Evolutionary conservation across 2,797 vertebrate genomes (phyloP).

Genomic region (Acipenser oxyrinchus): DNA sequence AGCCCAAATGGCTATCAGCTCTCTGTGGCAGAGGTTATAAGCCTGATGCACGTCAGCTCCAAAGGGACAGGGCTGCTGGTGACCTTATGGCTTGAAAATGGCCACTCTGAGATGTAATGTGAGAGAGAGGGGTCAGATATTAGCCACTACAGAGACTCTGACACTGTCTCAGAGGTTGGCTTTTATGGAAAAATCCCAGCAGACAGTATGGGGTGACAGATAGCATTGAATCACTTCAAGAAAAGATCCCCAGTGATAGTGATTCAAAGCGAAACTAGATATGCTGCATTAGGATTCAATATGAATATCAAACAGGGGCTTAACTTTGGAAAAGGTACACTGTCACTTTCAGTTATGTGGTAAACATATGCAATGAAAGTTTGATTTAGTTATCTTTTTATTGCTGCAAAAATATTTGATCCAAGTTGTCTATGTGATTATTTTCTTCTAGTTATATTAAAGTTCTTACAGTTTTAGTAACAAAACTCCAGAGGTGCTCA

Average conservation of each 20-base stretch:
- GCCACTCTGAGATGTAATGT: conserved; percentile 59
- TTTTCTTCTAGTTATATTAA: too few species aligned
- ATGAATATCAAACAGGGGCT: background rate
- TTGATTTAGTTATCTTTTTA: conserved; percentile 1
- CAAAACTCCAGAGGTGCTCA: too few species aligned
- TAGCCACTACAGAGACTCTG: conserved; percentile 52
- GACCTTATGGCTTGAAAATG: conserved; percentile 67
- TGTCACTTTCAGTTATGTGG: background rate
- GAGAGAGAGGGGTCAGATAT: conserved; percentile 49
- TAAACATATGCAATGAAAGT: background rate
- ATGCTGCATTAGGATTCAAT: conserved; percentile 9
- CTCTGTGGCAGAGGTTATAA: conserved; percentile 54
- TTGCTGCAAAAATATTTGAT: background rate
- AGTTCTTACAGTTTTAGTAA: too few species aligned
- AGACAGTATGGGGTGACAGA: conserved; percentile 34
- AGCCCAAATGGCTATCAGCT: conserved; percentile 55
- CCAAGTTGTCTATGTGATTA: too few species aligned
- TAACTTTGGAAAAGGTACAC: background rate
- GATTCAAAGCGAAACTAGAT: conserved; percentile 40
- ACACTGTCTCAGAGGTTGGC: conserved; percentile 44
- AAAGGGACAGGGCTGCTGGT: conserved; percentile 43
- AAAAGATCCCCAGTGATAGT: conserved; percentile 33
- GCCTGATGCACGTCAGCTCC: conserved; percentile 52
- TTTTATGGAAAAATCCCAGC: conserved; percentile 38
- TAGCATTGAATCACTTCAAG: conserved; percentile 40